Evolutionary conservation across 2,797 vertebrate species (phyloP).

Genomic region (Sarcoramphus papa): DNA sequence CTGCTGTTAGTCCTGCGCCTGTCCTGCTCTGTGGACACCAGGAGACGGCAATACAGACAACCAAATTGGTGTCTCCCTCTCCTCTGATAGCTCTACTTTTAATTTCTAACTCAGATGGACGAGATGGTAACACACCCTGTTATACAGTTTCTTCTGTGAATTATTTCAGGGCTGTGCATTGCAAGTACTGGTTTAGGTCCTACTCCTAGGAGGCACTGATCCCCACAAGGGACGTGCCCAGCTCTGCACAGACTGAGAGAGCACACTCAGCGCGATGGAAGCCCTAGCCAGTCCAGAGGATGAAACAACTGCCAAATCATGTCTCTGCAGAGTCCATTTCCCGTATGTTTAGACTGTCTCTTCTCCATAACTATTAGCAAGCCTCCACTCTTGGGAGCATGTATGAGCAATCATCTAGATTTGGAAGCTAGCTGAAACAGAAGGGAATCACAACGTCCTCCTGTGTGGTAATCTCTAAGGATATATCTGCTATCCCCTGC

Average conservation of each 20-base stretch:
- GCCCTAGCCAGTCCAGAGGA: neutral
- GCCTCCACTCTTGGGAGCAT: neutral
- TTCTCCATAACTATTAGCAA: neutral
- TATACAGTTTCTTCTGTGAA: neutral
- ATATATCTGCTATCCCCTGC: neutral
- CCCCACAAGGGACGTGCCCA: neutral
- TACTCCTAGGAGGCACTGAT: neutral
- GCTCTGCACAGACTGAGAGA: neutral
- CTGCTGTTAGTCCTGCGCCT: neutral
- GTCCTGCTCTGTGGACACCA: neutral
- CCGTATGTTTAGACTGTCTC: neutral
- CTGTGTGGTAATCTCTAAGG: neutral
- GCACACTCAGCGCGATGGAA: fast-evolving
- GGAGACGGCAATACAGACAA: neutral
- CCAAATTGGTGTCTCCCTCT: fast-evolving
- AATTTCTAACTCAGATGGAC: neutral
- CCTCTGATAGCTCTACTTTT: neutral
- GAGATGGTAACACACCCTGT: neutral
- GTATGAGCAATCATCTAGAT: neutral
- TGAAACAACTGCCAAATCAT: neutral
- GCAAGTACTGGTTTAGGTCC: neutral
- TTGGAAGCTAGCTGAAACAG: neutral
- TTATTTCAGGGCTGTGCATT: neutral
- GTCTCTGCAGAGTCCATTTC: neutral
- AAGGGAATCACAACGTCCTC: neutral